These are phyloP conservation scores for Polydrusus tereticollis DNA, from an alignment of 2,888 invertebrate species.

Conservation along the genomic window DNA sequence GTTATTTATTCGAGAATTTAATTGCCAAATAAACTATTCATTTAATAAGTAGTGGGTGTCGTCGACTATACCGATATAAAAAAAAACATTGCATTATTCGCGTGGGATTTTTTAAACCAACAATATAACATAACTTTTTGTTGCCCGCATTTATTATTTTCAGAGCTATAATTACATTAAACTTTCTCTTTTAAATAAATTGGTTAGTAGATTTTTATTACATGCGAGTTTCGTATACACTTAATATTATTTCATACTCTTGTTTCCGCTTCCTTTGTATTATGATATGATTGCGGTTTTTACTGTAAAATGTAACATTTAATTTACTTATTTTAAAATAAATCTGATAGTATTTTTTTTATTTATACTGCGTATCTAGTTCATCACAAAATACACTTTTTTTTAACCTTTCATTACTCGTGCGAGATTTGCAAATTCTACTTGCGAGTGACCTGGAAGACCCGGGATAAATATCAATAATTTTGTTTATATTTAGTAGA, in stretches of 20 bases:
- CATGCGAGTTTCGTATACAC: conserved; percentile 17
- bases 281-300: conserved; percentile 31
- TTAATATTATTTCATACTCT: conserved; percentile 28
- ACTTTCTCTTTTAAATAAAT: conserved; percentile 40
- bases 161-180: conserved; percentile 21
- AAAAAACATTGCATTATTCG: conserved; percentile 3
- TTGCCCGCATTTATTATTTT: conserved; percentile 1
- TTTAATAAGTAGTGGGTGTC: neutral
- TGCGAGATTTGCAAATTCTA: no score
- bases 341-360: no score
- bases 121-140: conserved; percentile 16
- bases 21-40: neutral
- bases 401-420: no score
- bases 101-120: conserved; percentile 2
- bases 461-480: no score
- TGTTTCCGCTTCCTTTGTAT: conserved; percentile 40
- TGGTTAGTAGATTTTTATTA: conserved; percentile 27
- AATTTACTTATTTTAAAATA: neutral
- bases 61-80: neutral
- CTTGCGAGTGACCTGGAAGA: no score
- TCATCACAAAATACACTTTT: no score
- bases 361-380: no score
- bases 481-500: no score
- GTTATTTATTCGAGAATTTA: neutral
- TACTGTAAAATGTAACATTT: conserved; percentile 9